phyloP scores from a whole-genome alignment of 2,797 vertebrate species.

The Geotrypetes seraphini region DNA sequence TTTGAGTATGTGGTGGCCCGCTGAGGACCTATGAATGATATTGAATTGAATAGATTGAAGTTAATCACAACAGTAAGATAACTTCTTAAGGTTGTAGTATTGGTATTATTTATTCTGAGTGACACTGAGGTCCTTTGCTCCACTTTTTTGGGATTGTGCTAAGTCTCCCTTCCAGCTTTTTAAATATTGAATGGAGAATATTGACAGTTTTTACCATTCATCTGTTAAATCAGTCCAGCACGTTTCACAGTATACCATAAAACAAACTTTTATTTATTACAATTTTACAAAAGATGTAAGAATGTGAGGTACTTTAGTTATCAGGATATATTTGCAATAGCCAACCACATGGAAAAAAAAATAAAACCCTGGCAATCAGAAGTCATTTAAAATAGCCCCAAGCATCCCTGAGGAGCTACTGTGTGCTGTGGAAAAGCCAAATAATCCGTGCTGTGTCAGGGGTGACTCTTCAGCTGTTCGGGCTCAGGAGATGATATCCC shows the following conservation, averaged over 20 bases:
- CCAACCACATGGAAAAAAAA: constrained; percentile 20
- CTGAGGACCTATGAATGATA: too few relatives aligned
- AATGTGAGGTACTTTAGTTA: constrained; percentile 8
- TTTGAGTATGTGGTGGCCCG: too few relatives aligned
- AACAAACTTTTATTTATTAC: constrained; percentile 12
- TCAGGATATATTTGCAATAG: constrained; percentile 7
- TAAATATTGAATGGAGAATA: not conserved
- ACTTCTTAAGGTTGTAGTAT: too few relatives aligned
- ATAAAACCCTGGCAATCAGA: constrained; percentile 12
- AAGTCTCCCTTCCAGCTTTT: too few relatives aligned
- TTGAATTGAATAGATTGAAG: too few relatives aligned
- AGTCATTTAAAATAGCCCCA: constrained; percentile 41
- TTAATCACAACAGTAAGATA: too few relatives aligned
- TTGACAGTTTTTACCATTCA: not conserved
- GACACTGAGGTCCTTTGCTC: too few relatives aligned
- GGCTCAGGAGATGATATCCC: constrained; percentile 65
- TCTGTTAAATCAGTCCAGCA: not conserved
- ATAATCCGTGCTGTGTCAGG: constrained; percentile 72
- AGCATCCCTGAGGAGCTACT: constrained; percentile 53
- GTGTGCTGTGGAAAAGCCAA: constrained; percentile 54
- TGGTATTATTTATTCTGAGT: too few relatives aligned
- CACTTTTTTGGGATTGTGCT: too few relatives aligned
- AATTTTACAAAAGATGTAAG: constrained; percentile 5
- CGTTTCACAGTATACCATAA: not conserved
- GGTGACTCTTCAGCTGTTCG: constrained; percentile 83